Percentiles rank a stretch among this genome's conserved stretches.
Conservation (phyloP, 2,888 invertebrate species). For the Hoplodrina ambigua region DNA sequence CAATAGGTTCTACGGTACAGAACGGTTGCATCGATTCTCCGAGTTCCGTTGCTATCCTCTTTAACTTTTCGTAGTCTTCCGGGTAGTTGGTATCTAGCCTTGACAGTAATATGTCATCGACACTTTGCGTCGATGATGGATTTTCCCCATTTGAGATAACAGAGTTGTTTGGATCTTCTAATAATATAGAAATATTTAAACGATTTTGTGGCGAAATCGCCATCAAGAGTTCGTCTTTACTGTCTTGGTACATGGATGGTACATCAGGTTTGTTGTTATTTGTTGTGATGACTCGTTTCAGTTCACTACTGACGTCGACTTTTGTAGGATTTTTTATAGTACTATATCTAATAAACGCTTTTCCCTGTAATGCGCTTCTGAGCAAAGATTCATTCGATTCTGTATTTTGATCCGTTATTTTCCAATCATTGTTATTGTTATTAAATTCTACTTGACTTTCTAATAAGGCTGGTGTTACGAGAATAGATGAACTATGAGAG, state of each 20-base stretch:
- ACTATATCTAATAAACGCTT: conserved; percentile 91
- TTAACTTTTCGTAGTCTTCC: conserved; percentile 96
- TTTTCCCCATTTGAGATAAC: conserved; percentile 87
- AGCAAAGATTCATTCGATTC: conserved; percentile 93
- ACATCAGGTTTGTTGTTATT: conserved; percentile 87
- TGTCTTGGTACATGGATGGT: conserved; percentile 90
- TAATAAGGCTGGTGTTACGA: conserved; percentile 89
- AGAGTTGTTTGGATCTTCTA: conserved; percentile 85
- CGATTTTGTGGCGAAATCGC: conserved; percentile 82
- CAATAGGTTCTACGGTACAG: conserved; percentile 90
- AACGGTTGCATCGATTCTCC: conserved; percentile 94
- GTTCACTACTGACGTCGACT: conserved; percentile 81
- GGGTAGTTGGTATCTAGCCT: conserved; percentile 93
- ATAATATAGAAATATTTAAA: conserved; percentile 87
- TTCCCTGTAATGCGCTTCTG: conserved; percentile 95
- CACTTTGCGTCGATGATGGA: conserved; percentile 90
- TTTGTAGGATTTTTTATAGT: conserved; percentile 88
- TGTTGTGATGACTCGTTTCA: conserved; percentile 84
- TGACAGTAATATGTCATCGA: conserved; percentile 93
- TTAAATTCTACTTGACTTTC: conserved; percentile 90
- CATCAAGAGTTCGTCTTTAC: conserved; percentile 84
- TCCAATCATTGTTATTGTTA: conserved; percentile 96
- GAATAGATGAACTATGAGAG: conserved; percentile 79
- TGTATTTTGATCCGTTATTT: conserved; percentile 93
- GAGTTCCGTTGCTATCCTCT: conserved; percentile 95